Percentiles rank a stretch among this genome's conserved stretches.
Conservation (phyloP, 2,797 vertebrate genomes). For the Sitta carolinensis region DNA sequence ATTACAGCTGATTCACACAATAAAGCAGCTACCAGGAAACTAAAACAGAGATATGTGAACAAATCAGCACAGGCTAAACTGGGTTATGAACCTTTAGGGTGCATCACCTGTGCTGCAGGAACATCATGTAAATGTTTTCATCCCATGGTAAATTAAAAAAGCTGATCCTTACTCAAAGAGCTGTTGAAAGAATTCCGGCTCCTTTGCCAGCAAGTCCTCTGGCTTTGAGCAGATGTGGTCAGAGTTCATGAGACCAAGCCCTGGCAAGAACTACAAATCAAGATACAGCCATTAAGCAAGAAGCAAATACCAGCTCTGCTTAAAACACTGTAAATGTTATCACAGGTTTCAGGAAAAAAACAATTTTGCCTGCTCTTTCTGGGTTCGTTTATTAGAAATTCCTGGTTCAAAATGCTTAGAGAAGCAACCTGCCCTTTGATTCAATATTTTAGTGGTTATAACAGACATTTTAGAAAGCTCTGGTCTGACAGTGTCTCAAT, state of each 20-base stretch:
- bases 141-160: slow-evolving; percentile 28
- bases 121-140: neutral
- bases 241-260: neutral
- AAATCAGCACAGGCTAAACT: neutral
- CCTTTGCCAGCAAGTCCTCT: slow-evolving; percentile 26
- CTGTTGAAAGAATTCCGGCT: slow-evolving; percentile 39
- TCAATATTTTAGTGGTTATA: neutral
- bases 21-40: neutral
- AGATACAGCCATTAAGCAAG: neutral
- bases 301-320: neutral
- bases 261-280: slow-evolving; percentile 6
- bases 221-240: slow-evolving; percentile 35
- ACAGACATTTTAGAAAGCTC: neutral
- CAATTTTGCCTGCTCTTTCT: neutral
- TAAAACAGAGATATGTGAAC: neutral
- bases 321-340: neutral
- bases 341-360: neutral
- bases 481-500: neutral
- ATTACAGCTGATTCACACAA: slow-evolving; percentile 12
- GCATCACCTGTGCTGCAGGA: slow-evolving; percentile 43
- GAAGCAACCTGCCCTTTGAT: neutral
- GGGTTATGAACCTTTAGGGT: slow-evolving; percentile 13
- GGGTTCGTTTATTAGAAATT: neutral
- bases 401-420: neutral
- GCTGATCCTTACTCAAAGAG: slow-evolving; percentile 41